Conservation (phyloP, 1,140 invertebrate genomes). For the Cotesia glomerata region DNA sequence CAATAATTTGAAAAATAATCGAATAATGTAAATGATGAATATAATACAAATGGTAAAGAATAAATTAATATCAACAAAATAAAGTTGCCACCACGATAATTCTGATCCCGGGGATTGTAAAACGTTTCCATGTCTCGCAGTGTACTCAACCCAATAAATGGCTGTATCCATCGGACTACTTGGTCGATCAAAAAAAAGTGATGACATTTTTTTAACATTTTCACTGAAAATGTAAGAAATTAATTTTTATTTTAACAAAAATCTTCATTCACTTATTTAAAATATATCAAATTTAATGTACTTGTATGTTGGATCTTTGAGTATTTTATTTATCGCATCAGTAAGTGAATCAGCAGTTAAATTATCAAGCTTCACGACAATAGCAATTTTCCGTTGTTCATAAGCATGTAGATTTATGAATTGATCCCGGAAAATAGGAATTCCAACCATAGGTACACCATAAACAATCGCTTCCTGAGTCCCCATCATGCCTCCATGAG, state of each 20-base stretch:
- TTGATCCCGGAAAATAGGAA: constrained; percentile 49
- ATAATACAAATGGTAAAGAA: background rate
- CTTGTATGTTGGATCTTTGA: constrained; percentile 34
- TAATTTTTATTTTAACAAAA: background rate
- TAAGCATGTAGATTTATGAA: constrained; percentile 21
- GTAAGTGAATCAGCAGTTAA: constrained; percentile 32
- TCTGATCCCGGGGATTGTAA: constrained; percentile 41
- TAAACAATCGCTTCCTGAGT: constrained; percentile 54
- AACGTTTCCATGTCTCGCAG: constrained; percentile 54
- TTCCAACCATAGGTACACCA: constrained; percentile 55
- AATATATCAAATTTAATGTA: constrained; percentile 2
- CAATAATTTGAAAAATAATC: background rate
- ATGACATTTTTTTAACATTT: constrained; percentile 29
- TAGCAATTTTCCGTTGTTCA: constrained; percentile 26
- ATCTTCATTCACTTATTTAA: background rate
- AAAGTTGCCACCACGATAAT: constrained; percentile 44
- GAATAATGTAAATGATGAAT: background rate
- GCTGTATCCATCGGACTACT: constrained; percentile 62
- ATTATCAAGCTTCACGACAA: constrained; percentile 26
- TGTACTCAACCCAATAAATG: constrained; percentile 66
- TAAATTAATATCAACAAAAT: constrained; percentile 47
- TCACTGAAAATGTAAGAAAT: constrained; percentile 26
- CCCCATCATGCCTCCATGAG: constrained; percentile 60
- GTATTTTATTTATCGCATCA: constrained; percentile 30
- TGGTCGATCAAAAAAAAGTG: constrained; percentile 56